phyloP scores from a whole-genome alignment of 2,888 invertebrate genomes.

The Drepana falcataria region DNA sequence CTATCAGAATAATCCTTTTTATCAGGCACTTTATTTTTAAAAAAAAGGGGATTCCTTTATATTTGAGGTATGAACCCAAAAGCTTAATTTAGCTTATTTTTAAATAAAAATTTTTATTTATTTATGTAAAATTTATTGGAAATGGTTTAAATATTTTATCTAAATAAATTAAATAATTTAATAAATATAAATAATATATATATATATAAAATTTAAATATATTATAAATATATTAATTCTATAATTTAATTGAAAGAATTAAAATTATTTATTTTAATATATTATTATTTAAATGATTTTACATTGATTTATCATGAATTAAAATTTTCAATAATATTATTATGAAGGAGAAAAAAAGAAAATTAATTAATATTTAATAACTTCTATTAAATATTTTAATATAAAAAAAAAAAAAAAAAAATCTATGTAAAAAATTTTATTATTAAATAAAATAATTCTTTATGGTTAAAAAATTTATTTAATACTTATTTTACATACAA shows the following conservation, averaged over 20 bases:
- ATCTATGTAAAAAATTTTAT: conserved; percentile 33
- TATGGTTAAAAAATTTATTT: conserved; percentile 69
- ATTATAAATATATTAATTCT: conserved; percentile 17
- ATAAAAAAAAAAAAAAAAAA: conserved; percentile 56
- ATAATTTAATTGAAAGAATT: conserved; percentile 23
- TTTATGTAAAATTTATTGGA: conserved; percentile 31
- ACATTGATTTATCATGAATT: conserved; percentile 23
- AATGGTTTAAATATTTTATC: conserved; percentile 29
- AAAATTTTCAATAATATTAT: conserved; percentile 27
- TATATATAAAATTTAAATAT: conserved; percentile 15
- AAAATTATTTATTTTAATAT: conserved; percentile 26
- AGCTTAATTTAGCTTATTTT: conserved; percentile 79
- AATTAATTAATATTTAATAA: conserved; percentile 23
- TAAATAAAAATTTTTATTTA: conserved; percentile 27
- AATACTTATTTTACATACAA: conserved; percentile 76
- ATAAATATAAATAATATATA: conserved; percentile 22
- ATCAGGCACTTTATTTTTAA: conserved; percentile 71
- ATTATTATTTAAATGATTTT: conserved; percentile 16
- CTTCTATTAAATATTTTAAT: conserved; percentile 12
- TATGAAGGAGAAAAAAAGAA: conserved; percentile 23
- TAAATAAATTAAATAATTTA: conserved; percentile 11
- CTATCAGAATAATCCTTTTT: conserved; percentile 70
- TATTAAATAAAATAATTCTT: conserved; percentile 65
- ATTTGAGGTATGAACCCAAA: conserved; percentile 81
- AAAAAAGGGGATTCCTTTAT: conserved; percentile 65